Evolutionary conservation across 2,888 invertebrate genomes (phyloP), one percentile per base, ranked within the genome.

Genomic region (Hybos culiciformis): DNA sequence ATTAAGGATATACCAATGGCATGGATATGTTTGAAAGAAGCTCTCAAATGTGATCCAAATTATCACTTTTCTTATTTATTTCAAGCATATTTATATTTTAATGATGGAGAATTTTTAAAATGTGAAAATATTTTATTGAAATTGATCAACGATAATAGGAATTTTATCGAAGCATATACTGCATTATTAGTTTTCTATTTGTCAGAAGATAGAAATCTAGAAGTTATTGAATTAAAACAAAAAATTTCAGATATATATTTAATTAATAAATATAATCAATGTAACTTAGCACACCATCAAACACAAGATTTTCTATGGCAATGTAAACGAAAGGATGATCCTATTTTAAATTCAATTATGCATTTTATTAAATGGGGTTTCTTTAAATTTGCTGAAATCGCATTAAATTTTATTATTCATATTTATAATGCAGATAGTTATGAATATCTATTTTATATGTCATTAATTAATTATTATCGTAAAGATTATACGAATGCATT

Each of bases 111-210:
- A 19, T 21, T 15, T 3, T 29, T 39, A 34, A 12, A 1, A 4
- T 40, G 41, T 20, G 47, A 43, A 44, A 11, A 14, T 4, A 41
- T 42, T 8, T 37, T 48, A n/a, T 23, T 20, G 17, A 5, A 18
- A 33, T 20, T 37, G 18, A 42, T 42, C 5, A 32, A 36, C 33
- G 4, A n/a, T 2, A 42, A 37, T n/a, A 23, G 29, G 6, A 43
- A 43, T 33, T 45, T 39, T 34, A 4, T 44, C 17, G 47, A 48
- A 43, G 34, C 42, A 4, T 48, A 42, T 42, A 8, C 37, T 4
- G 40, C 40, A 18, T 31, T 44, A 15, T 31, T 37, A 32, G 29
- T 21, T 5, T 29, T 44, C n/a, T 37, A 40, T 21, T 37, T 37
- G 14, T 34, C 36, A 32, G 29, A 15, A 9, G 40, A 40, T 21